Evolutionary conservation across 2,113 vertebrate genomes (phyloP), one percentile per base, ranked within the genome.

Genomic region (Poicephalus gulielmi): DNA sequence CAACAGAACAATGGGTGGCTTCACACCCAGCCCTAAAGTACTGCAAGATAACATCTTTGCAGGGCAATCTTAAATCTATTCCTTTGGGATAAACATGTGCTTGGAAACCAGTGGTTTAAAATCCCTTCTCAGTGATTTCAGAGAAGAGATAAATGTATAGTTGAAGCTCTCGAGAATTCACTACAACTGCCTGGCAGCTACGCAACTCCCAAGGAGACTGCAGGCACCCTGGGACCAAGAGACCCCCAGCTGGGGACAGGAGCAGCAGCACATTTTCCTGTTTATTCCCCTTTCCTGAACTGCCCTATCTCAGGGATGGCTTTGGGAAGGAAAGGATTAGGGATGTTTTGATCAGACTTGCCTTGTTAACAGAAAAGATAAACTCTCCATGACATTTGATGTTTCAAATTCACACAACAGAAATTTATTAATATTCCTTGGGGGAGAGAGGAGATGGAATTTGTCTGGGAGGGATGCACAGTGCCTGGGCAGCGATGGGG

Each of bases 371-470:
- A 79, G 31, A 76, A 87, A 91, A 20, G 19, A 81, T 82, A 69
- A 88, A 39, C 49, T 84, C 47, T 35, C 77, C 66, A 2, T 35
- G 28, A 33, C 44, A 86, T 86, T 64, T 75, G 28, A 73, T 66
- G 31, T 35, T 96, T 59, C 76, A n/a, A 95, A 94, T 85, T 85
- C 43, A 77, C 63, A 91, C 63, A 52, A 62, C 44, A 86, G 50
- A 91, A 53, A 60, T 73, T 9, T 52, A 92, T 90, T 70, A 44
- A 27, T 18, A 37, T 86, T 88, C 84, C 49, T 19, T 24, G 31
- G 33, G 20, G 33, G 55, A 19, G 19, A 14, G 20, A 27, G 11
- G 37, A 55, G 30, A 16, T 6, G 85, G 55, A 53, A 82, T 76
- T 94, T 87, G 24, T 80, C 80, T 64, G 50, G 23, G 35, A 90